Evolutionary conservation across 2,888 invertebrate genomes (phyloP).

Genomic region (Parasteatoda lunata): DNA sequence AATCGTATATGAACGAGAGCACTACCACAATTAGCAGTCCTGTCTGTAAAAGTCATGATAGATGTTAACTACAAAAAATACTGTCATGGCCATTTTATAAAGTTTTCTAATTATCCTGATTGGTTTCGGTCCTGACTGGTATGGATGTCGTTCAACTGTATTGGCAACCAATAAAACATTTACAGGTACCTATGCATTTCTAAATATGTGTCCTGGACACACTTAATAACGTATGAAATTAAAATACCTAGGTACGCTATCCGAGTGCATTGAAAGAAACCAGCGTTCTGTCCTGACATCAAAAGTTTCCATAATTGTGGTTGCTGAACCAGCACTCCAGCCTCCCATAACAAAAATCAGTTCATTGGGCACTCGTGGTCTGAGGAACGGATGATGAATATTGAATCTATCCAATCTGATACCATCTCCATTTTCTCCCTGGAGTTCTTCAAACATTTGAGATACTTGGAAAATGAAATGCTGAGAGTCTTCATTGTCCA

Average conservation of each 20-base stretch:
- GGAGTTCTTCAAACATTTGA: constrained; percentile 77
- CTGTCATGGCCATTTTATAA: too few species aligned
- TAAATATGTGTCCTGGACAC: not conserved
- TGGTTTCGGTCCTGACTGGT: too few species aligned
- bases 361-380: constrained; percentile 81
- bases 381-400: constrained; percentile 73
- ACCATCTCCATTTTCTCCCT: constrained; percentile 74
- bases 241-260: constrained; percentile 49
- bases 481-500: constrained; percentile 77
- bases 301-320: constrained; percentile 78
- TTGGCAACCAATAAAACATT: not conserved
- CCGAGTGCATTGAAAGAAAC: constrained; percentile 78
- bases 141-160: too few species aligned
- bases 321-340: constrained; percentile 85
- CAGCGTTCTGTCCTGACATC: constrained; percentile 80
- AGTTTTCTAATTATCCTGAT: too few species aligned
- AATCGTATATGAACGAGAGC: too few species aligned
- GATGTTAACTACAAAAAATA: too few species aligned
- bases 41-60: too few species aligned
- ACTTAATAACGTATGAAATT: not conserved
- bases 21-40: too few species aligned
- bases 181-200: not conserved
- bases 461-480: constrained; percentile 78
- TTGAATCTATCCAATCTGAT: constrained; percentile 8
- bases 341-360: constrained; percentile 77